A percentile compares a stretch with the other conserved stretches of the same genome.
phyloP scores from a whole-genome alignment of 2,888 invertebrate genomes.

The Syrista parreyssii region DNA sequence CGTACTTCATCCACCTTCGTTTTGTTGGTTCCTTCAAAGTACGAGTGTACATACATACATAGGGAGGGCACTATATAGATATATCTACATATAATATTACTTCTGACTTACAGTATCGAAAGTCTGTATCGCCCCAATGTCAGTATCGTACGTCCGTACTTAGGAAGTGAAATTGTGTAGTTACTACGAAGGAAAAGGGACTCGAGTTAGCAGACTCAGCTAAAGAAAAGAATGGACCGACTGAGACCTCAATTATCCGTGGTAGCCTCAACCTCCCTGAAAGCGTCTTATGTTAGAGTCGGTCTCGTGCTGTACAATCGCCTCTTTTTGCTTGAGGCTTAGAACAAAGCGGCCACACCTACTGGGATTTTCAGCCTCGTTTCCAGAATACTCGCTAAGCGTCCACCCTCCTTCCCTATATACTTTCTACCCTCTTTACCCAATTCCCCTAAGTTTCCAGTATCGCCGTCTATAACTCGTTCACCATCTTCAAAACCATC shows the following conservation, averaged over 20 bases:
- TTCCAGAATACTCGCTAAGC: not conserved
- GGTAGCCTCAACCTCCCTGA: slow-evolving; percentile 35
- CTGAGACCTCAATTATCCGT: slow-evolving; percentile 49
- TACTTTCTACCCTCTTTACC: not conserved
- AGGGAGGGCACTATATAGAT: not conserved
- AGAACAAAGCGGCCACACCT: not conserved
- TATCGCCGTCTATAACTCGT: not conserved
- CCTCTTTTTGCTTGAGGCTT: slow-evolving; percentile 26
- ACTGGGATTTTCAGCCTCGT: not conserved
- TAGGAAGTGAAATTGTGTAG: not conserved
- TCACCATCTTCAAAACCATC: not conserved
- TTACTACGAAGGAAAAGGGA: not conserved
- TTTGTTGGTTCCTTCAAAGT: not conserved
- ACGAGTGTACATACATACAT: not conserved
- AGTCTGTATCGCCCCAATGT: not conserved
- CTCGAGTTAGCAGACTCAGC: slow-evolving; percentile 1
- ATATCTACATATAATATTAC: not conserved
- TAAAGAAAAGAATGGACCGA: slow-evolving; percentile 39
- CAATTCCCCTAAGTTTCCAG: not conserved
- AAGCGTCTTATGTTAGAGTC: slow-evolving; percentile 19
- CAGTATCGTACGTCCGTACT: not conserved
- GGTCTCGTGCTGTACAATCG: slow-evolving; percentile 31
- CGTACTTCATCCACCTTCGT: not conserved
- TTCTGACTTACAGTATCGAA: slow-evolving; percentile 27
- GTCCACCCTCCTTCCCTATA: not conserved